Evolutionary conservation across 1,140 invertebrate species (phyloP), one percentile per base, ranked within the genome.

Genomic region (Dufourea novaeangliae): DNA sequence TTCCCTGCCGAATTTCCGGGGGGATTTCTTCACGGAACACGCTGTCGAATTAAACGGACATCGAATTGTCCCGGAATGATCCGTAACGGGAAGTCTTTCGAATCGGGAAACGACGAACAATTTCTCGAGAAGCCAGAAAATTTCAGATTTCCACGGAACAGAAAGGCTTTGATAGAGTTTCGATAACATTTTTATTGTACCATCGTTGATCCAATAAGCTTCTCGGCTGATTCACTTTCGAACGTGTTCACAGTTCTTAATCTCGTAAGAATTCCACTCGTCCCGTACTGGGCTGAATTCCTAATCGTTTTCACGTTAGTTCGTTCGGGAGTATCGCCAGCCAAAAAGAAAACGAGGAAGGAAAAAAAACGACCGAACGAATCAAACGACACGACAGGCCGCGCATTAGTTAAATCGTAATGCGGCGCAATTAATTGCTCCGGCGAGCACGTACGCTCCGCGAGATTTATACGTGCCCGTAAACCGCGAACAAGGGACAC

Each of bases 341-440:
- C 7, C 27, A 0, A 32, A n/a, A n/a, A n/a, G n/a, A n/a, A n/a
- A n/a, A n/a, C n/a, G n/a, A n/a, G n/a, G n/a, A n/a, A n/a, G n/a
- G n/a, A n/a, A n/a, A n/a, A n/a, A 57, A 57, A 14, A 20, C 54
- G 54, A 0, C 46, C 4, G 27, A 32, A 32, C 27, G 54, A 57
- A 29, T 57, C 54, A 56, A 56, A 54, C 52, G 41, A 39, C 29
- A 32, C 22, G 32, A 20, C 63, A 54, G 52, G 2, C n/a, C 29
- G 20, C 54, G 66, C 66, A 50, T 52, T 39, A 39, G 66, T 68
- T 68, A 68, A 68, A 68, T 68, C 66, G 20, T 68, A 54, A 68
- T 34, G 46, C 50, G 50, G 54, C n/a, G 32, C 44, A 41, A 71
- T 77, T 54, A 77, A 77, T 75, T 75, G 39, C 29, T 7, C 25